Percentiles rank a stretch among this genome's conserved stretches.
Evolutionary conservation across 2,888 invertebrate genomes (phyloP).

Genomic region (Agonopterix alstromeriana): DNA sequence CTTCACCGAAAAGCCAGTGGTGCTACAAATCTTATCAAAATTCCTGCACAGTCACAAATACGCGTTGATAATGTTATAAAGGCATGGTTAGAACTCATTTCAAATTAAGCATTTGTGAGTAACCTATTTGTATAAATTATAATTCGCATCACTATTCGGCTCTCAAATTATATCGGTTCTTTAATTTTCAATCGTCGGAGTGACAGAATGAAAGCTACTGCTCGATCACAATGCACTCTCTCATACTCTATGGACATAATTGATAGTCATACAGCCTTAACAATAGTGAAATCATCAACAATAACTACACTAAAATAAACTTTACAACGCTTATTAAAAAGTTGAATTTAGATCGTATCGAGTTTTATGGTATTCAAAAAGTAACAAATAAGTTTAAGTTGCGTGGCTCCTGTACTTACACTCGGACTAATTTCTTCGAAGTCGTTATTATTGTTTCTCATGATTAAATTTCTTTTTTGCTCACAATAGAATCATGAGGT

Average conservation of each 20-base stretch:
- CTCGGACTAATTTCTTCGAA: slow-evolving; percentile 69
- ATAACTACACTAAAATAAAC: slow-evolving; percentile 21
- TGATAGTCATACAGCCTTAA: slow-evolving; percentile 73
- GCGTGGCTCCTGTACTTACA: slow-evolving; percentile 76
- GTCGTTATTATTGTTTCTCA: slow-evolving; percentile 75
- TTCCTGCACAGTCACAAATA: no score
- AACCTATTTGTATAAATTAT: neutral
- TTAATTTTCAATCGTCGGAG: slow-evolving; percentile 70
- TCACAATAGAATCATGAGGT: slow-evolving; percentile 59
- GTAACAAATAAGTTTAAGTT: slow-evolving; percentile 60
- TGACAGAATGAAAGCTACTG: slow-evolving; percentile 70
- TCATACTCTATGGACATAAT: slow-evolving; percentile 69
- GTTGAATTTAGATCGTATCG: slow-evolving; percentile 22
- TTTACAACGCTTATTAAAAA: slow-evolving; percentile 20
- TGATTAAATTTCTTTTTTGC: slow-evolving; percentile 76
- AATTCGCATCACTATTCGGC: slow-evolving; percentile 42
- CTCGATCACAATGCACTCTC: slow-evolving; percentile 69
- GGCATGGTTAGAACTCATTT: no score
- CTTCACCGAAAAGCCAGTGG: no score
- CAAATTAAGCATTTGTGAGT: no score
- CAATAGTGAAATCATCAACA: slow-evolving; percentile 63
- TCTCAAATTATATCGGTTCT: slow-evolving; percentile 72
- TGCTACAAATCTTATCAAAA: no score
- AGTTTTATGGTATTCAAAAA: slow-evolving; percentile 48
- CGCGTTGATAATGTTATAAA: no score